A percentile compares a stretch with the other conserved stretches of the same genome.
phyloP scores from a whole-genome alignment of 1,140 invertebrate species.

The Panulirus ornatus region DNA sequence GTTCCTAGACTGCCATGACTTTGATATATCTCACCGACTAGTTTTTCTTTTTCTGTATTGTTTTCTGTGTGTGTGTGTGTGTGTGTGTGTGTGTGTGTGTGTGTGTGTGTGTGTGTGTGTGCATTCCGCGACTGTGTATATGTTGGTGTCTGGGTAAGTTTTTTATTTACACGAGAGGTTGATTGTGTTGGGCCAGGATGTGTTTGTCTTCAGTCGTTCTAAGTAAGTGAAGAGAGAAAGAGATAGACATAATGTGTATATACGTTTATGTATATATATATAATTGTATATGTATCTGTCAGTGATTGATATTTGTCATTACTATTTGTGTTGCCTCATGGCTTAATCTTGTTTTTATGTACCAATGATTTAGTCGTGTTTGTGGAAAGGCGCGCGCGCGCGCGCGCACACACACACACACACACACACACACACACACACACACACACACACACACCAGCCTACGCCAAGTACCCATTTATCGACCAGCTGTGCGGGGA shows the following conservation, averaged over 20 bases:
- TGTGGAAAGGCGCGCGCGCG: background rate
- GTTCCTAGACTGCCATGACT: too few relatives aligned
- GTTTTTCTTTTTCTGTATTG: background rate
- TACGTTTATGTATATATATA: conserved; percentile 32
- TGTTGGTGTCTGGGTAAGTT: conserved; percentile 19
- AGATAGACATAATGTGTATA: too few relatives aligned
- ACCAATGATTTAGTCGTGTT: background rate
- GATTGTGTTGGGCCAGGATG: too few relatives aligned
- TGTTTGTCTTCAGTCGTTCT: too few relatives aligned
- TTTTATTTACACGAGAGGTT: too few relatives aligned
- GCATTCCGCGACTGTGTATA: too few relatives aligned
- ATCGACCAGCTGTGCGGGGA: too few relatives aligned
- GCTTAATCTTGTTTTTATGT: background rate
- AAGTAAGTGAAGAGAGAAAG: too few relatives aligned
- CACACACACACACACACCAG: background rate
- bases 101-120: conserved; percentile 21
- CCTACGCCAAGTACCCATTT: too few relatives aligned
- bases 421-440: conserved; percentile 11
- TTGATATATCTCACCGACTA: too few relatives aligned
- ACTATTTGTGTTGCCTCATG: background rate
- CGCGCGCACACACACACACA: background rate
- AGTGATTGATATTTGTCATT: background rate
- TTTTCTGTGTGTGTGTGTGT: too few relatives aligned
- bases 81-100: conserved; percentile 35
- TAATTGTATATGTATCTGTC: conserved; percentile 17